phyloP scores from a whole-genome alignment of 2,113 vertebrate species.

The Urocitellus parryii region DNA sequence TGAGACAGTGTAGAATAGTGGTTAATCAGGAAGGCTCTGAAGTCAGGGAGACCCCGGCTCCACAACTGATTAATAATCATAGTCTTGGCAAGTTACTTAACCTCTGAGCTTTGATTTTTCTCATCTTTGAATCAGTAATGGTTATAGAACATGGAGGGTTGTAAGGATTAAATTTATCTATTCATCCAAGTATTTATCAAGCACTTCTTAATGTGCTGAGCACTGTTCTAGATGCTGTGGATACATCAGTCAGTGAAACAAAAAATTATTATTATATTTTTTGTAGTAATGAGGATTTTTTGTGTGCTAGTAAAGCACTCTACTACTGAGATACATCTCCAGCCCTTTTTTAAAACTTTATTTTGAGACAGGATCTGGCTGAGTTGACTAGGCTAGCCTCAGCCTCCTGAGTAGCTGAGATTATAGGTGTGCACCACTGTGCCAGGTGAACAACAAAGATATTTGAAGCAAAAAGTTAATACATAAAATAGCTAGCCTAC shows the following conservation, averaged over 20 bases:
- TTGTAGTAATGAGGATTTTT: neutral
- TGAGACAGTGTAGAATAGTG: slow-evolving; percentile 11
- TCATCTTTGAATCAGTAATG: slow-evolving; percentile 43
- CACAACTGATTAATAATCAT: neutral
- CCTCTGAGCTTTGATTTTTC: slow-evolving; percentile 63
- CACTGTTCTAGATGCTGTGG: slow-evolving; percentile 33
- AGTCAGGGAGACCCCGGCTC: neutral
- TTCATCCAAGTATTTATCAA: slow-evolving; percentile 56
- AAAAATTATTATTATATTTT: neutral
- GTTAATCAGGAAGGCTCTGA: neutral
- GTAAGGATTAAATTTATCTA: slow-evolving; percentile 32
- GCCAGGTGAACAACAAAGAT: neutral
- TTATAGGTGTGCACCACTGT: neutral
- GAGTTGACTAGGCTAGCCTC: neutral
- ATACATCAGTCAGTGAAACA: slow-evolving; percentile 21
- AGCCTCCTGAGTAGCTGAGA: neutral
- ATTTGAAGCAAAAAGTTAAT: slow-evolving; percentile 15
- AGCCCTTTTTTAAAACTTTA: neutral
- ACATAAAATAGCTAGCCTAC: neutral
- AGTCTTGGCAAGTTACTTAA: slow-evolving; percentile 45
- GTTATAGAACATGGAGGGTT: slow-evolving; percentile 36
- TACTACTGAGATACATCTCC: neutral
- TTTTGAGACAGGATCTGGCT: neutral
- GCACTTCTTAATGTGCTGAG: slow-evolving; percentile 35
- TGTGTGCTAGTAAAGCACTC: neutral